A percentile compares a stretch with the other conserved stretches of the same genome.
Conservation (phyloP, 2,113 vertebrate species). For the Myiagra hebetior region DNA sequence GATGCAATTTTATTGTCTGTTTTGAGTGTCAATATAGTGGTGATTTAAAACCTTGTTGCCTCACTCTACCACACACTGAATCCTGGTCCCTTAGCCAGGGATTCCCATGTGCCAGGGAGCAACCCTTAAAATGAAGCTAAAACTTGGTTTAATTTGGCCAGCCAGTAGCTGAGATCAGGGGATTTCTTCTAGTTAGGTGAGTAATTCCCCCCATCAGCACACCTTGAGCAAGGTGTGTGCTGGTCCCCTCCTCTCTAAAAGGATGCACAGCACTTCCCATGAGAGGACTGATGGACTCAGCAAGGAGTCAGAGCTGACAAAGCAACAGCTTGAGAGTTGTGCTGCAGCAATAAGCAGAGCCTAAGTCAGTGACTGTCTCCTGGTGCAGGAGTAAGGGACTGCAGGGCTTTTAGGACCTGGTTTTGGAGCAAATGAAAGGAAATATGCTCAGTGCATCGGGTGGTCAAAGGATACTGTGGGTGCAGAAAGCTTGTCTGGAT, state of each 20-base stretch:
- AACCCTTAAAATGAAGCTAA: neutral
- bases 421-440: neutral
- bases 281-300: neutral
- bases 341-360: neutral
- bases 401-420: neutral
- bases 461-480: neutral
- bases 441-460: neutral
- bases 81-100: neutral
- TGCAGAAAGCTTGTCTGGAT: neutral
- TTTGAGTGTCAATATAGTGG: neutral
- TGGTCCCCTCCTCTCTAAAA: neutral
- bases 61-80: neutral
- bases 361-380: neutral
- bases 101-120: neutral
- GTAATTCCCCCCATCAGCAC: neutral
- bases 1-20: neutral
- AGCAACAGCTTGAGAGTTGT: neutral
- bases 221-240: neutral
- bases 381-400: neutral
- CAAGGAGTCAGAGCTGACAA: neutral
- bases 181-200: neutral
- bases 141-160: neutral
- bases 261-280: accelerated
- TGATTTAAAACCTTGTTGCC: neutral
- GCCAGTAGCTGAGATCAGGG: neutral